Conservation (phyloP, 1,140 invertebrate genomes). For the Zelostemma sp. region DNA sequence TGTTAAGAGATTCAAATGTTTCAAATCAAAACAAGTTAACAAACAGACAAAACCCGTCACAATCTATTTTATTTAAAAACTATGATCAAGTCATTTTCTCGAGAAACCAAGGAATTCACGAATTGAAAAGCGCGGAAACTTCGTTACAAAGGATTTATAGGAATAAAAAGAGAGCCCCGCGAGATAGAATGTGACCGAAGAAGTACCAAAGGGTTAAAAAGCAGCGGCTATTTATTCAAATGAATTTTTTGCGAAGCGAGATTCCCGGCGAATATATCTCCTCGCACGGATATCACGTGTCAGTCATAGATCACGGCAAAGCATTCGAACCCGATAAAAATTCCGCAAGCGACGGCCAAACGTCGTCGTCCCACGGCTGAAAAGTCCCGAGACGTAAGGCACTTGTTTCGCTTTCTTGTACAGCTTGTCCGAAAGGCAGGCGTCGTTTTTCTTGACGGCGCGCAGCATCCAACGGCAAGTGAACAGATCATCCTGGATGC, state of each 20-base stretch:
- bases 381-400: background rate
- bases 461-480: conserved; percentile 18
- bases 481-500: conserved; percentile 49
- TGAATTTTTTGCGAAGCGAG: background rate
- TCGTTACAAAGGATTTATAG: too few species aligned
- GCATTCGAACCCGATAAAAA: background rate
- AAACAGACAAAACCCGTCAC: too few species aligned
- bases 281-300: conserved; percentile 1
- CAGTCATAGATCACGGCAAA: background rate
- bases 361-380: background rate
- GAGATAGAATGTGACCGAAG: too few species aligned
- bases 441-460: conserved; percentile 36
- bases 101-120: too few species aligned
- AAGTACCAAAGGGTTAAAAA: background rate
- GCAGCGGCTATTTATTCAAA: background rate
- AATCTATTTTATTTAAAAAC: too few species aligned
- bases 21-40: too few species aligned
- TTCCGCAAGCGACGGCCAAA: background rate
- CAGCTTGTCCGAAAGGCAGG: conserved; percentile 29
- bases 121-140: too few species aligned
- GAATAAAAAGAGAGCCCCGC: too few species aligned
- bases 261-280: background rate
- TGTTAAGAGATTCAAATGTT: too few species aligned
- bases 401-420: conserved; percentile 12
- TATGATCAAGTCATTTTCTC: too few species aligned